Evolutionary conservation across 2,797 vertebrate species (phyloP).

Genomic region (Coccyzus lansbergi): DNA sequence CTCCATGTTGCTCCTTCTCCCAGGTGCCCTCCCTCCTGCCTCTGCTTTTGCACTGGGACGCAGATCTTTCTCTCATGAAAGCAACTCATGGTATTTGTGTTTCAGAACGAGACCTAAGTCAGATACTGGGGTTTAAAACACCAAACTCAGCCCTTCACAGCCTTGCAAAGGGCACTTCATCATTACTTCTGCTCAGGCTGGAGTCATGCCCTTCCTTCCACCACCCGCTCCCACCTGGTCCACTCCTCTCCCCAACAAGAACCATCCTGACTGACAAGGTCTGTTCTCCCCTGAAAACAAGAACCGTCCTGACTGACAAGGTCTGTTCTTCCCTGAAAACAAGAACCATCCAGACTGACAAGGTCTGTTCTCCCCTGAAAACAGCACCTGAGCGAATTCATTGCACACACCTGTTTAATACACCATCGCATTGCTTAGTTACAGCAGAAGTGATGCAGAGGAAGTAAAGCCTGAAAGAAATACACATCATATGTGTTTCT

Average conservation of each 20-base stretch:
- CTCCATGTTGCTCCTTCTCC: not conserved
- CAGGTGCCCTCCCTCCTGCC: not conserved
- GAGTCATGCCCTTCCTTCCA: not conserved
- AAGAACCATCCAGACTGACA: not conserved
- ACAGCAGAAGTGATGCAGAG: rapidly evolving
- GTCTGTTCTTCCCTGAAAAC: not conserved
- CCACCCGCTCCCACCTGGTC: rapidly evolving
- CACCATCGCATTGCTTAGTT: not conserved
- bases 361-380: not conserved
- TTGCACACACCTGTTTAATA: not conserved
- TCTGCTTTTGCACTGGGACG: rapidly evolving
- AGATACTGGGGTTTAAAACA: not conserved
- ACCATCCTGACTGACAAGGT: not conserved
- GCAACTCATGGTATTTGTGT: not conserved
- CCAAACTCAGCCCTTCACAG: rapidly evolving
- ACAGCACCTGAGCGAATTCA: not conserved
- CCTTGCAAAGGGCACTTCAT: not conserved
- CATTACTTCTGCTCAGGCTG: not conserved
- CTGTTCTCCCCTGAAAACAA: not conserved
- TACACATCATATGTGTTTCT: rapidly evolving
- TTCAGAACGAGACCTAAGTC: too few species aligned
- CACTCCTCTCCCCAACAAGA: rapidly evolving
- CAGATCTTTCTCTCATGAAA: not conserved
- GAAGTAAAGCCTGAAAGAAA: not conserved
- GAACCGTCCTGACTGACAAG: too few species aligned